Evolutionary conservation across 2,797 vertebrate species (phyloP).

Genomic region (Artibeus jamaicensis): DNA sequence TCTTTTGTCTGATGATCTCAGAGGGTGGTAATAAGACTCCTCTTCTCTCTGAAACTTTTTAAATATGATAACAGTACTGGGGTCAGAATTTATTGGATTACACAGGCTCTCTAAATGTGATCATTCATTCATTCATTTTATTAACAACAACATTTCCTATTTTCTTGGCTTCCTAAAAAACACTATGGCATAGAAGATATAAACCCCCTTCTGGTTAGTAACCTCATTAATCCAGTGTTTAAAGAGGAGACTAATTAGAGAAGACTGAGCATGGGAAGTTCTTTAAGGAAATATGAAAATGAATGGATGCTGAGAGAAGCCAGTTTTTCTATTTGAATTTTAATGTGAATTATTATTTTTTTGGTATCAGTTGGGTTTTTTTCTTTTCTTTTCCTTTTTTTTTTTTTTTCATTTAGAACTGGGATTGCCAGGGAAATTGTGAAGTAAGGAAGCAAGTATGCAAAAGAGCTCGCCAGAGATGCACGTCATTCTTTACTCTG

Average conservation of each 20-base stretch:
- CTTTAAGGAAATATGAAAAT: slow-evolving; percentile 40
- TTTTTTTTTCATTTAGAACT: background rate
- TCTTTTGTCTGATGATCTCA: too few species aligned
- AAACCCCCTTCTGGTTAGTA: slow-evolving; percentile 45
- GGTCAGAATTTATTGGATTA: background rate
- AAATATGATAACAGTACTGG: background rate
- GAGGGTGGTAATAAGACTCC: too few species aligned
- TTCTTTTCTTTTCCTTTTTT: too few species aligned
- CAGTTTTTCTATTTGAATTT: background rate
- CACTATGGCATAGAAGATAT: background rate
- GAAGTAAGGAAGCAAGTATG: background rate
- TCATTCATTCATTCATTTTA: background rate
- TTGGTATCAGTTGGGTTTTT: too few species aligned
- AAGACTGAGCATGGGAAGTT: background rate
- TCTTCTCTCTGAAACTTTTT: background rate
- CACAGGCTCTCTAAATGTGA: background rate
- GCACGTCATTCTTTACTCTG: fast-evolving
- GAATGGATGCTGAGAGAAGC: background rate
- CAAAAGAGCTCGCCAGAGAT: background rate
- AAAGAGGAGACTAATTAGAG: background rate
- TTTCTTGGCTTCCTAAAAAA: background rate
- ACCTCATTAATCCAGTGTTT: slow-evolving; percentile 33
- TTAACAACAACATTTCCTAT: slow-evolving; percentile 26
- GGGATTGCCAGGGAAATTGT: background rate
- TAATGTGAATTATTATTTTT: background rate